A percentile compares a stretch with the other conserved stretches of the same genome.
Conservation (phyloP, 2,888 invertebrate genomes). For the Pemphredon lugubris region DNA sequence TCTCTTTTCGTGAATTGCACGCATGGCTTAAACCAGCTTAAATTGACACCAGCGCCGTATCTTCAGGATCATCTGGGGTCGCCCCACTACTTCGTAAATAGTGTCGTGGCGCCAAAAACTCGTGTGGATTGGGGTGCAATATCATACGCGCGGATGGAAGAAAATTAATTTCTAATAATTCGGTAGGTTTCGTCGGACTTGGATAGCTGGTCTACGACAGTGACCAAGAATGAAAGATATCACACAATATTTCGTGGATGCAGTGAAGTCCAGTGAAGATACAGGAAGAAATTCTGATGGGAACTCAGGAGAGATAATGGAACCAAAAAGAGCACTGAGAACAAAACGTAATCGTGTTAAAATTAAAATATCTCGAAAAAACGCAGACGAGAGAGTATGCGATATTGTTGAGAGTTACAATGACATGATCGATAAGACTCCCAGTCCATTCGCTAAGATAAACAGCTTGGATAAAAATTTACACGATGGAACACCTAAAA, state of each 20-base stretch:
- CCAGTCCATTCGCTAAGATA: conserved; percentile 59
- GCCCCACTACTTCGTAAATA: neutral
- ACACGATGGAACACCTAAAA: conserved; percentile 49
- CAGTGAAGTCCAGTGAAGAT: conserved; percentile 51
- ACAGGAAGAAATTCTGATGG: conserved; percentile 28
- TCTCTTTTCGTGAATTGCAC: no score
- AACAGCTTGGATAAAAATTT: conserved; percentile 8
- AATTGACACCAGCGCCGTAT: no score
- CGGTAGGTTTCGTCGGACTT: neutral
- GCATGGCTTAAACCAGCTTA: no score
- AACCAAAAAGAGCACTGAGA: no score
- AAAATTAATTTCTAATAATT: neutral
- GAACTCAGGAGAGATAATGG: conserved; percentile 30
- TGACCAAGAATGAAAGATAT: conserved; percentile 72
- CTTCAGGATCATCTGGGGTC: no score
- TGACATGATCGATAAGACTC: conserved; percentile 70
- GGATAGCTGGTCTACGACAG: neutral
- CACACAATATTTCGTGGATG: conserved; percentile 71
- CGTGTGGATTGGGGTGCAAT: no score
- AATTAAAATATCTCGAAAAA: conserved; percentile 66
- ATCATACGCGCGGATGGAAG: neutral
- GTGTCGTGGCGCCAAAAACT: conserved; percentile 57
- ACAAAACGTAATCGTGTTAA: conserved; percentile 68
- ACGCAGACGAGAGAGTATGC: conserved; percentile 52
- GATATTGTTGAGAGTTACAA: conserved; percentile 65